Evolutionary conservation across 2,888 invertebrate species (phyloP).

Genomic region (Noctuana brunneofusca): DNA sequence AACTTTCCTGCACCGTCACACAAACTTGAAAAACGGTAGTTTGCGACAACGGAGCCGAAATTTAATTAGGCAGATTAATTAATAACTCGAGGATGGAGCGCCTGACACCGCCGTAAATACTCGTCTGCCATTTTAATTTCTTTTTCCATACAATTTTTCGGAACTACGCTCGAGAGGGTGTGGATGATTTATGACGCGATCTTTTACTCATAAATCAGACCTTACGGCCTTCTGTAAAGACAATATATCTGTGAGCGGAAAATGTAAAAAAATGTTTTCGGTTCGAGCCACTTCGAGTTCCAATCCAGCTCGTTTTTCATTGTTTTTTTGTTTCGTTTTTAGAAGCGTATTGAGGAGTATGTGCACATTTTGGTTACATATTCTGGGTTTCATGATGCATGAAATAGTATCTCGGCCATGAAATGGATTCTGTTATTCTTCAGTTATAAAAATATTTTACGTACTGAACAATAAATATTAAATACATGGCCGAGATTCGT

Average conservation of each 20-base stretch:
- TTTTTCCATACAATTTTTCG: constrained; percentile 33
- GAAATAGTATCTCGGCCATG: constrained; percentile 2
- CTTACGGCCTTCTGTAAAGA: constrained; percentile 29
- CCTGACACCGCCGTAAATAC: constrained; percentile 32
- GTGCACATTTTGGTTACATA: not conserved
- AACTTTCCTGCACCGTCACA: constrained; percentile 33
- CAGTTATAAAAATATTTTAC: no score
- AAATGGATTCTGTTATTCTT: not conserved
- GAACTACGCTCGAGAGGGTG: constrained; percentile 28
- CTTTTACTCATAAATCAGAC: constrained; percentile 75
- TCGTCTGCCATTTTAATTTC: constrained; percentile 33
- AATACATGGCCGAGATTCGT: no score
- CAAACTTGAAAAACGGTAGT: constrained; percentile 33
- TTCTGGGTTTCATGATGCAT: not conserved
- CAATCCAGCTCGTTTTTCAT: constrained; percentile 1
- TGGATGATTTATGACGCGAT: constrained; percentile 72
- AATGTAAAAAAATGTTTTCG: constrained; percentile 25
- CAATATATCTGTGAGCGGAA: constrained; percentile 24
- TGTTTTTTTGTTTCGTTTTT: constrained; percentile 16
- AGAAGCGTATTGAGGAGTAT: constrained; percentile 12
- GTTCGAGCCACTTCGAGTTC: constrained; percentile 2
- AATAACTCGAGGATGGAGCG: constrained; percentile 32
- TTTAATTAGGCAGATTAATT: constrained; percentile 35
- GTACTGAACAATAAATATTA: no score
- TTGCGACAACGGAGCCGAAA: constrained; percentile 29